A percentile compares a stretch with the other conserved stretches of the same genome.
Evolutionary conservation across 2,797 vertebrate genomes (phyloP).

Genomic region (Passerculus sandwichensis): DNA sequence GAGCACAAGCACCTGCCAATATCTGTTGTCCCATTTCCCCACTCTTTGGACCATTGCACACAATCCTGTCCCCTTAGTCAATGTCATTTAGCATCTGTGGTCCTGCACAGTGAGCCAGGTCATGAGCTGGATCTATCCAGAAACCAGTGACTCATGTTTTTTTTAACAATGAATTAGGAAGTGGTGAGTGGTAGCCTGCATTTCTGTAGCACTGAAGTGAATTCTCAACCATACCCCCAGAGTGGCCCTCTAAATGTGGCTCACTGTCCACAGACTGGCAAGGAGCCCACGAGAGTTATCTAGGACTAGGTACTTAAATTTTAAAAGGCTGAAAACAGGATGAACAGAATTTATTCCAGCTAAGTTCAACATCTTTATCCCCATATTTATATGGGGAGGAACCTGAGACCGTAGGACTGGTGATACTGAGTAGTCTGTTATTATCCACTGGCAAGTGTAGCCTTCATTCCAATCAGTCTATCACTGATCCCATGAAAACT

Average conservation of each 20-base stretch:
- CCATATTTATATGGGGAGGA: neutral
- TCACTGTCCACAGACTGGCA: neutral
- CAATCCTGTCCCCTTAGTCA: neutral
- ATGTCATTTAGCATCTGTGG: neutral
- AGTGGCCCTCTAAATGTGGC: neutral
- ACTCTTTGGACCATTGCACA: neutral
- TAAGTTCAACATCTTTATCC: neutral
- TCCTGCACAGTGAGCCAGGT: neutral
- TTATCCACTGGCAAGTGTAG: neutral
- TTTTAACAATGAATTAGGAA: neutral
- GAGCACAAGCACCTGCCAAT: neutral
- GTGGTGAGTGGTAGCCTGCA: neutral
- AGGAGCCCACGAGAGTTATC: neutral
- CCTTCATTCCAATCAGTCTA: neutral
- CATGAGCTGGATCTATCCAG: neutral
- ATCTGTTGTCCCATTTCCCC: neutral
- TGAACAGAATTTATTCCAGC: neutral
- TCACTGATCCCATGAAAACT: neutral
- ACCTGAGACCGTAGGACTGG: neutral
- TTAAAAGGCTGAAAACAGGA: neutral
- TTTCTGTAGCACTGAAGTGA: neutral
- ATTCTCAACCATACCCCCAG: neutral
- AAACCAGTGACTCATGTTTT: neutral
- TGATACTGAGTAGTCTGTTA: neutral
- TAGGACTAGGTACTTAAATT: neutral